These are phyloP conservation scores for Drosophila teissieri DNA, from an alignment of 1,140 invertebrate species.

Conservation along the genomic window DNA sequence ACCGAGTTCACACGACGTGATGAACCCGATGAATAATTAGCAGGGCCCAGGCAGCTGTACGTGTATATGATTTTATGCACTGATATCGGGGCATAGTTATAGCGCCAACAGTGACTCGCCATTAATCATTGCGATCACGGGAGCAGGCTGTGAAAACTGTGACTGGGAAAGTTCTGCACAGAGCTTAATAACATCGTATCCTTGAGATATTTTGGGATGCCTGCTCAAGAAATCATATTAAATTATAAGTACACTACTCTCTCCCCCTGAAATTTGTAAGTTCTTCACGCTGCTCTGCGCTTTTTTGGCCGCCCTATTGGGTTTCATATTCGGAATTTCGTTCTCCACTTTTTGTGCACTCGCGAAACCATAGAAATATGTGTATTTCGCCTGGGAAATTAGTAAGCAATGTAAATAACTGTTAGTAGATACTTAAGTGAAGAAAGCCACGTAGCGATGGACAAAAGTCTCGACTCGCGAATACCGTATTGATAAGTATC, in stretches of 20 bases:
- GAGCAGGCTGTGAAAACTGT: not conserved
- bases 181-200: not conserved
- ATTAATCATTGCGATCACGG: conserved; percentile 33
- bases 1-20: conserved; percentile 77
- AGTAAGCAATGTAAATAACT: conserved; percentile 79
- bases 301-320: conserved; percentile 68
- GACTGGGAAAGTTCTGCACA: conserved; percentile 2
- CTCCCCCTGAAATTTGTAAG: conserved; percentile 8
- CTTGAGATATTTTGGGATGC: no score
- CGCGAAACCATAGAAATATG: conserved; percentile 67
- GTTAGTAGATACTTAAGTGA: conserved; percentile 74
- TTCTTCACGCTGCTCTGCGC: conserved; percentile 27
- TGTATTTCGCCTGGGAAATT: conserved; percentile 60
- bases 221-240: not conserved
- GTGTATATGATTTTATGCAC: conserved; percentile 11
- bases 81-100: conserved; percentile 35
- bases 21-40: conserved; percentile 73
- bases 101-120: conserved; percentile 37
- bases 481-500: no score
- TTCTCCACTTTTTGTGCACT: conserved; percentile 6
- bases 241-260: not conserved
- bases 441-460: not conserved
- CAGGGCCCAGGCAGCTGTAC: conserved; percentile 41
- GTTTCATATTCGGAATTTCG: conserved; percentile 69
- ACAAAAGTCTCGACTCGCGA: not conserved